These are phyloP conservation scores for western clawed frog (Xenopus tropicalis) DNA, from an alignment of 2,113 vertebrate species.

Conservation along the genomic window UCB_Xtro_10.0 CM004451.2:67272501-67273000, in stretches of 20 bases:
- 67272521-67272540: no score
- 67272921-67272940: slow-evolving; percentile 98
- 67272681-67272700: no score
- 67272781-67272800: slow-evolving; percentile 66
- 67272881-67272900: slow-evolving; percentile 89
- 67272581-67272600: no score
- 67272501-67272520: no score
- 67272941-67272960: slow-evolving; percentile 97
- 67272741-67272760: not conserved
- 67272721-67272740: no score
- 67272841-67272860: slow-evolving; percentile 66
- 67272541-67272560: no score
- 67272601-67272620: no score
- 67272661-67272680: no score
- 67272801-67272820: slow-evolving; percentile 60
- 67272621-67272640: no score
- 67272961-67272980: slow-evolving; percentile 90
- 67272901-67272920: slow-evolving; percentile 96
- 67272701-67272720: no score
- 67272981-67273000: slow-evolving; percentile 99
- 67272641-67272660: no score
- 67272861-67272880: slow-evolving; percentile 84
- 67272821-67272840: slow-evolving; percentile 73
- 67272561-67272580: no score
- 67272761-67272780: slow-evolving; percentile 59